Conservation (phyloP, 2,113 vertebrate species). For the Capreolus pygargus region DNA sequence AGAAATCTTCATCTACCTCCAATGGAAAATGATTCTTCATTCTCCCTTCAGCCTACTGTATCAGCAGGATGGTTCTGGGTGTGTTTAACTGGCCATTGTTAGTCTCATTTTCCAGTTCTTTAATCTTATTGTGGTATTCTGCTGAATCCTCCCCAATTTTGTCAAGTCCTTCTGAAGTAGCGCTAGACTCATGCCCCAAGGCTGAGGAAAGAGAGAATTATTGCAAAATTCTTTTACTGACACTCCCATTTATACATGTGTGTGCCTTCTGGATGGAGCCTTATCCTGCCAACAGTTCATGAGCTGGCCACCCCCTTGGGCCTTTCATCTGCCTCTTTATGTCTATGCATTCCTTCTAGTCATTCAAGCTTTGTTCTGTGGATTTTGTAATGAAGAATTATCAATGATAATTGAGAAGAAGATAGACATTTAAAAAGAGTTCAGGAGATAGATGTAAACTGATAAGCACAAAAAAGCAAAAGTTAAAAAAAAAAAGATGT, state of each 20-base stretch:
- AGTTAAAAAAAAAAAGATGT: background rate
- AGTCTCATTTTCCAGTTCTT: background rate
- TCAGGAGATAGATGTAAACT: background rate
- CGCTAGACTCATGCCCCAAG: background rate
- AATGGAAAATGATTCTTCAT: background rate
- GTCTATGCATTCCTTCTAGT: background rate
- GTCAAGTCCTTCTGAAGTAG: background rate
- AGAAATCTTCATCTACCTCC: background rate
- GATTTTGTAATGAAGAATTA: background rate
- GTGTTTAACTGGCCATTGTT: background rate
- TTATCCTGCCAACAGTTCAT: accelerated
- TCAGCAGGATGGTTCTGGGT: background rate
- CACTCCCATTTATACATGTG: background rate
- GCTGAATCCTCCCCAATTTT: background rate
- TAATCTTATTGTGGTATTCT: background rate
- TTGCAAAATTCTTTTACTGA: background rate
- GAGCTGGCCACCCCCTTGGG: background rate
- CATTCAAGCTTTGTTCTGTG: background rate
- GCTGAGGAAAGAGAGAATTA: background rate
- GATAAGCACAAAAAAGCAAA: background rate
- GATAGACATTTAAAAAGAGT: background rate
- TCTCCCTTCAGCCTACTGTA: background rate
- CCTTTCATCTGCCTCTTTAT: background rate
- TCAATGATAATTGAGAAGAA: background rate
- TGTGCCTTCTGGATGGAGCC: background rate